These are phyloP conservation scores for Perca flavescens DNA, from an alignment of 2,113 vertebrate species.

Conservation along the genomic window DNA sequence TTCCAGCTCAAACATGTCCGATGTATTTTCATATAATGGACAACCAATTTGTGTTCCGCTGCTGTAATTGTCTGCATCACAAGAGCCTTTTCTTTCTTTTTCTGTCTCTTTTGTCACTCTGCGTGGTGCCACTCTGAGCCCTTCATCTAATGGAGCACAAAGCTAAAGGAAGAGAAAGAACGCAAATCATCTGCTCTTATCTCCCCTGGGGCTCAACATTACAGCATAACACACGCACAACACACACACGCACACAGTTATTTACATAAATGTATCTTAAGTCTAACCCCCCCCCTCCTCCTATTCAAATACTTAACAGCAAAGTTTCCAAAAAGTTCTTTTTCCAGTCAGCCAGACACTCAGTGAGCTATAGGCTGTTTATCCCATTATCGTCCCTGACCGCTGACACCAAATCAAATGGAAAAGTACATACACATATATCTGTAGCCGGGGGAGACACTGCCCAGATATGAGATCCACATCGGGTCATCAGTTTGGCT, in stretches of 20 bases:
- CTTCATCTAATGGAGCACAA: slow-evolving; percentile 50
- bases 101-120: slow-evolving; percentile 22
- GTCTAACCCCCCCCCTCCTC: not conserved
- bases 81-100: slow-evolving; percentile 20
- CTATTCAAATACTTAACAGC: slow-evolving; percentile 13
- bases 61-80: slow-evolving; percentile 31
- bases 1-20: slow-evolving; percentile 4
- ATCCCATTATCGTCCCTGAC: slow-evolving; percentile 59
- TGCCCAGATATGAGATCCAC: slow-evolving; percentile 57
- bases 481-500: slow-evolving; percentile 54
- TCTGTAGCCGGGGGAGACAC: slow-evolving; percentile 36
- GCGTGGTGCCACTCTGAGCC: slow-evolving; percentile 49
- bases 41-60: not conserved
- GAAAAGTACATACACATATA: slow-evolving; percentile 51
- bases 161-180: slow-evolving; percentile 23
- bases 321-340: slow-evolving; percentile 39
- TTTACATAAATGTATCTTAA: slow-evolving; percentile 20
- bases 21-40: slow-evolving; percentile 7
- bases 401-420: slow-evolving; percentile 69
- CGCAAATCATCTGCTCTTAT: slow-evolving; percentile 39
- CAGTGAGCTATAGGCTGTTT: slow-evolving; percentile 36
- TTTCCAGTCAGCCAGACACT: slow-evolving; percentile 4
- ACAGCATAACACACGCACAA: slow-evolving; percentile 3
- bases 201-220: slow-evolving; percentile 22
- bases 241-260: not conserved